These are phyloP conservation scores for Mormyrus hasselquistii DNA, from an alignment of 2,797 vertebrate species.

Conservation along the genomic window DNA sequence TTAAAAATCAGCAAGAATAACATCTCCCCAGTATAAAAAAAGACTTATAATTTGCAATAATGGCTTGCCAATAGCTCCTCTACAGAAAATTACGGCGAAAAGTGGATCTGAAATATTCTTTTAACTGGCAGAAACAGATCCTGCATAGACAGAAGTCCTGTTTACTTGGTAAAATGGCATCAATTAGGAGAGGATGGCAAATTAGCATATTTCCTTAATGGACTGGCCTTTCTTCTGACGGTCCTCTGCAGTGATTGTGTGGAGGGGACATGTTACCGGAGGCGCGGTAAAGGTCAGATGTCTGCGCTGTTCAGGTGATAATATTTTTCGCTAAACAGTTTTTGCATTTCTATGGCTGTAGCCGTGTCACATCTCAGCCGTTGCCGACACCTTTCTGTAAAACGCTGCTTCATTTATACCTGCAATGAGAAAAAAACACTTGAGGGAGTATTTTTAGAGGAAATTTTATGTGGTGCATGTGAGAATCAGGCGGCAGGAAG, in stretches of 20 bases:
- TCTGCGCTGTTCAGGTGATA: slow-evolving; percentile 71
- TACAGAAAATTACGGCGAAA: slow-evolving; percentile 73
- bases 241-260: slow-evolving; percentile 62
- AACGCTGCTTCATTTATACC: not conserved
- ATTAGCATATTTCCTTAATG: slow-evolving; percentile 82
- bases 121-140: slow-evolving; percentile 69
- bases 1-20: slow-evolving; percentile 68
- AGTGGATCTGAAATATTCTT: slow-evolving; percentile 68
- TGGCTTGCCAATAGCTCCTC: slow-evolving; percentile 71
- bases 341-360: slow-evolving; percentile 66
- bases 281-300: slow-evolving; percentile 75
- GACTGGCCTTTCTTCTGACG: slow-evolving; percentile 72
- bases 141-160: slow-evolving; percentile 70
- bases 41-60: slow-evolving; percentile 89
- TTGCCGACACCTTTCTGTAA: not conserved
- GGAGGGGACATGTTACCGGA: slow-evolving; percentile 74
- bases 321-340: slow-evolving; percentile 74
- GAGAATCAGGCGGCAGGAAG: not conserved
- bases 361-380: slow-evolving; percentile 56
- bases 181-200: slow-evolving; percentile 75
- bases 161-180: slow-evolving; percentile 81
- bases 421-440: not conserved
- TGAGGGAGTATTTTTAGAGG: not conserved
- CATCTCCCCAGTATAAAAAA: slow-evolving; percentile 66
- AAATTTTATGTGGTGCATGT: not conserved